Percentiles rank a stretch among this genome's conserved stretches.
These are phyloP conservation scores for Garra rufa DNA, from an alignment of 2,113 vertebrate genomes.

Conservation along the genomic window DNA sequence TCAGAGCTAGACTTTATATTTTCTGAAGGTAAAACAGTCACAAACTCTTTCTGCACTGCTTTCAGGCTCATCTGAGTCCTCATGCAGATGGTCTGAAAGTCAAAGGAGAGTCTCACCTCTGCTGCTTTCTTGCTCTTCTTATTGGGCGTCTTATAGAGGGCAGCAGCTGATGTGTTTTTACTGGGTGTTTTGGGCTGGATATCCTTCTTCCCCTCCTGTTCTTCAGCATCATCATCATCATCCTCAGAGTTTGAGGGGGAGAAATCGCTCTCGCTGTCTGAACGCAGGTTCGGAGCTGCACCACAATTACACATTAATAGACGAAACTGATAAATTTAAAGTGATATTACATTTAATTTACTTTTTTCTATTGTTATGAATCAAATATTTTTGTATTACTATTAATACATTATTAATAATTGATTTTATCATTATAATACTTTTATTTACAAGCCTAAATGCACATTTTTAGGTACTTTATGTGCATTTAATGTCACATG, in stretches of 20 bases:
- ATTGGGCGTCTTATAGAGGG: constrained; percentile 74
- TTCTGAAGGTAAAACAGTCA: too few species aligned
- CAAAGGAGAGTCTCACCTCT: constrained; percentile 64
- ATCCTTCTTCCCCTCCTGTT: constrained; percentile 46
- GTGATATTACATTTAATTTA: too few species aligned
- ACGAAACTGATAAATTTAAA: too few species aligned
- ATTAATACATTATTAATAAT: too few species aligned
- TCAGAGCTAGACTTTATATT: background rate
- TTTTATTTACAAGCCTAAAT: too few species aligned
- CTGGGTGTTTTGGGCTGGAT: constrained; percentile 65
- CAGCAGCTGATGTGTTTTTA: constrained; percentile 65
- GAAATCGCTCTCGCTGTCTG: constrained; percentile 89
- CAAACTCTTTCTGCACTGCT: too few species aligned
- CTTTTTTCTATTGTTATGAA: too few species aligned
- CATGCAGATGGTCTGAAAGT: background rate
- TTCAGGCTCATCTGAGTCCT: background rate
- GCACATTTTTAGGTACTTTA: too few species aligned
- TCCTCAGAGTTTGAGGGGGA: constrained; percentile 86
- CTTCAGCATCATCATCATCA: constrained; percentile 64
- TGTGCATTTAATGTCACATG: too few species aligned
- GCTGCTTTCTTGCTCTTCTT: constrained; percentile 77
- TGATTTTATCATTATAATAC: too few species aligned
- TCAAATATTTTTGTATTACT: too few species aligned
- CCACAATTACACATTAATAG: constrained; percentile 26
- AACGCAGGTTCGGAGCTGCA: constrained; percentile 77